A percentile compares a stretch with the other conserved stretches of the same genome.
Conservation (phyloP, 2,113 vertebrate genomes). For the Tamias sibiricus region DNA sequence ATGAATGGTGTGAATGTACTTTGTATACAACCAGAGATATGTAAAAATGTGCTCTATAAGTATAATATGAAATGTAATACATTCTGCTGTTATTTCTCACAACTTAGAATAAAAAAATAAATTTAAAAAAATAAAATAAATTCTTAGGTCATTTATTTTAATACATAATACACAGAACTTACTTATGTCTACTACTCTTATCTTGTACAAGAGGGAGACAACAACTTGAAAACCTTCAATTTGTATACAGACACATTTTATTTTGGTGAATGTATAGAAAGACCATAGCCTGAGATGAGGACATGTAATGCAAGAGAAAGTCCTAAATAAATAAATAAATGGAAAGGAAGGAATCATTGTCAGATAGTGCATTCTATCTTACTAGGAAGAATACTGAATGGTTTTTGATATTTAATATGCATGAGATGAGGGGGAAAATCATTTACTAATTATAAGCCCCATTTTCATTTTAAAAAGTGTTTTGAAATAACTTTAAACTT, state of each 20-base stretch:
- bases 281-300: neutral
- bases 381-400: neutral
- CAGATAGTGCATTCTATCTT: neutral
- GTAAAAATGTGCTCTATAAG: too few relatives aligned
- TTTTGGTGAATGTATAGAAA: neutral
- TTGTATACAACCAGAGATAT: too few relatives aligned
- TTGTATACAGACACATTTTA: neutral
- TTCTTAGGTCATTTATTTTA: neutral
- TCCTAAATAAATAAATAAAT: neutral
- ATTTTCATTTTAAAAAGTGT: neutral
- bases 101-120: too few relatives aligned
- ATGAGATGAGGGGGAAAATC: neutral
- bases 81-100: too few relatives aligned
- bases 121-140: too few relatives aligned
- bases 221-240: neutral
- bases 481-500: neutral
- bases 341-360: neutral
- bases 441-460: neutral
- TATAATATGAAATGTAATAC: too few relatives aligned
- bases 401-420: neutral
- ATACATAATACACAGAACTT: neutral
- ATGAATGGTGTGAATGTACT: too few relatives aligned
- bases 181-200: neutral
- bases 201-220: neutral
- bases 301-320: neutral